Conservation (phyloP, 2,888 invertebrate species). For the Polyommatus iphigenia region DNA sequence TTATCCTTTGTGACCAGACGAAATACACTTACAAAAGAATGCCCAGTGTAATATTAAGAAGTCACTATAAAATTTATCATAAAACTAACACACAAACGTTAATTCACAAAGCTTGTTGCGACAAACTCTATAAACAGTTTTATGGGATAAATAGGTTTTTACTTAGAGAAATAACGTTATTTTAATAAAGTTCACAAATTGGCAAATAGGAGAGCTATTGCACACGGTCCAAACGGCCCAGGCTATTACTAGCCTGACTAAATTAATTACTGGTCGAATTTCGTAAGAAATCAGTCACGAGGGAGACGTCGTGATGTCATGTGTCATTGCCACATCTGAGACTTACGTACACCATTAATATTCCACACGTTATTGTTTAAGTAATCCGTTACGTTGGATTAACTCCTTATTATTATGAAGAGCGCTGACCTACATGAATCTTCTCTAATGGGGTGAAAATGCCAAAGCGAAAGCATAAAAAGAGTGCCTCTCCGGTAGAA, state of each 20-base stretch:
- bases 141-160: not conserved
- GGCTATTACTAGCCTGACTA: not conserved
- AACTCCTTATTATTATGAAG: not conserved
- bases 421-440: not conserved
- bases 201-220: not conserved
- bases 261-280: not conserved
- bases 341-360: slow-evolving; percentile 10
- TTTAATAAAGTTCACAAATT: not conserved
- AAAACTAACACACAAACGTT: too few species aligned
- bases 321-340: not conserved
- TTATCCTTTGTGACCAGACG: not conserved
- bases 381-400: not conserved
- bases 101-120: not conserved
- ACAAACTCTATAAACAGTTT: not conserved
- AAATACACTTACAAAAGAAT: not conserved
- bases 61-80: too few species aligned
- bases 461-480: slow-evolving; percentile 32
- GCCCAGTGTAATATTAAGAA: too few species aligned
- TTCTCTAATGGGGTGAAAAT: not conserved
- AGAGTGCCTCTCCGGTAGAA: slow-evolving; percentile 35
- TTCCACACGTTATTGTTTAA: not conserved
- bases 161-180: not conserved
- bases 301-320: slow-evolving; percentile 4
- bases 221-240: not conserved
- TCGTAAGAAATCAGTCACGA: slow-evolving; percentile 8